Conservation (phyloP, 2,888 invertebrate species). For the Dryobotodes eremita region DNA sequence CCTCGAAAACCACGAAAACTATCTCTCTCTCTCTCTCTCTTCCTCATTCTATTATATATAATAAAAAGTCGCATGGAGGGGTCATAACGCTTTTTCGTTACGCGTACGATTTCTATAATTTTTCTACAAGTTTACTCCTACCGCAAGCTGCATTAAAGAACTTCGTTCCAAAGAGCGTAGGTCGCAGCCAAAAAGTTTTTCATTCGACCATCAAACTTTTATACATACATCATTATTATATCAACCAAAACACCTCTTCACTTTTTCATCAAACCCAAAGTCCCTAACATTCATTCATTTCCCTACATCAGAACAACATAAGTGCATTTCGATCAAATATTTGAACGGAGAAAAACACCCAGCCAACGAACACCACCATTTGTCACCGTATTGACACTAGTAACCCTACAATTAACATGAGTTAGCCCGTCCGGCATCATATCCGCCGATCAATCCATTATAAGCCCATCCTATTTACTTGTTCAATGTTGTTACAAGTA, state of each 20-base stretch:
- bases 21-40: too few relatives aligned
- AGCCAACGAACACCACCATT: conserved; percentile 63
- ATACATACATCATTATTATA: not conserved
- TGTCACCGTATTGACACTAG: conserved; percentile 66
- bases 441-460: conserved; percentile 70
- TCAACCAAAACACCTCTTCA: conserved; percentile 1
- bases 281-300: not conserved
- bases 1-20: too few relatives aligned
- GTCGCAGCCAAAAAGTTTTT: not conserved
- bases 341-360: conserved; percentile 44
- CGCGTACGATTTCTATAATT: too few relatives aligned
- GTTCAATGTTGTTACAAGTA: conserved; percentile 39
- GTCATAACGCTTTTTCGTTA: too few relatives aligned
- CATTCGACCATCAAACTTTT: not conserved
- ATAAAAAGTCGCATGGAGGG: too few relatives aligned
- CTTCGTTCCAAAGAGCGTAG: too few relatives aligned
- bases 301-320: conserved; percentile 19
- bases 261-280: not conserved
- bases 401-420: conserved; percentile 71
- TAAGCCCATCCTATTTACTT: conserved; percentile 43
- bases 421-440: conserved; percentile 61
- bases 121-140: too few relatives aligned
- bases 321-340: conserved; percentile 60
- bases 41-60: too few relatives aligned
- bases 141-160: too few relatives aligned